These are phyloP conservation scores for Mormyrus lacerda DNA, from an alignment of 2,113 vertebrate genomes.

Conservation along the genomic window DNA sequence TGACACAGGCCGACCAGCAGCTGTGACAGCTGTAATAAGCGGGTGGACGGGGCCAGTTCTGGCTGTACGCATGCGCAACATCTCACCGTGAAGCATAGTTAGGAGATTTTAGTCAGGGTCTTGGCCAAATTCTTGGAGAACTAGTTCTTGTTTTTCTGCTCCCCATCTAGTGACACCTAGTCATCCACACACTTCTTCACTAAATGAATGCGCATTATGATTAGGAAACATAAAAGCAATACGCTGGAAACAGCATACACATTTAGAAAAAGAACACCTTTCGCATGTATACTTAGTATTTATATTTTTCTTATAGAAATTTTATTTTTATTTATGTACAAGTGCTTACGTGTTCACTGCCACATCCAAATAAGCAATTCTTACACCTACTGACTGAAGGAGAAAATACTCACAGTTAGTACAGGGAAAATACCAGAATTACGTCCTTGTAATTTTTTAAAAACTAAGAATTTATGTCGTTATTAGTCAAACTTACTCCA, in stretches of 20 bases:
- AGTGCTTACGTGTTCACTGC: neutral
- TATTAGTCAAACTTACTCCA: neutral
- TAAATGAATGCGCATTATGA: conserved; percentile 34
- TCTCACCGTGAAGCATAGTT: conserved; percentile 79
- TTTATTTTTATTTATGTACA: neutral
- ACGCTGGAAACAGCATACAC: neutral
- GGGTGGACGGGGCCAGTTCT: neutral
- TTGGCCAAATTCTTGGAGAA: conserved; percentile 88
- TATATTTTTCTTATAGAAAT: neutral
- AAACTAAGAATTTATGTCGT: neutral
- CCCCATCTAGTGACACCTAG: conserved; percentile 80
- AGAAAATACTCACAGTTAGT: conserved; percentile 78
- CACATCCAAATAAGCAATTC: neutral
- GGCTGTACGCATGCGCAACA: conserved; percentile 59
- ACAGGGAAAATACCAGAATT: conserved; percentile 74
- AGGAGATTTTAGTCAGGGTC: conserved; percentile 76
- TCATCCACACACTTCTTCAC: conserved; percentile 90
- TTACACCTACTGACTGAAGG: neutral
- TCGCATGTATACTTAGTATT: neutral
- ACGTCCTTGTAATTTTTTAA: neutral
- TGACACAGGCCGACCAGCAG: neutral
- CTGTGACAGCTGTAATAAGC: neutral
- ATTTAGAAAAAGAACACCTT: neutral
- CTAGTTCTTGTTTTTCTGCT: conserved; percentile 86
- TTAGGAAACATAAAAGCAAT: neutral